Evolutionary conservation across 92 coral and sea anemone genomes (phyloP), one percentile per base, ranked within the genome.

Genomic region (Epizoanthus fatuus): DNA sequence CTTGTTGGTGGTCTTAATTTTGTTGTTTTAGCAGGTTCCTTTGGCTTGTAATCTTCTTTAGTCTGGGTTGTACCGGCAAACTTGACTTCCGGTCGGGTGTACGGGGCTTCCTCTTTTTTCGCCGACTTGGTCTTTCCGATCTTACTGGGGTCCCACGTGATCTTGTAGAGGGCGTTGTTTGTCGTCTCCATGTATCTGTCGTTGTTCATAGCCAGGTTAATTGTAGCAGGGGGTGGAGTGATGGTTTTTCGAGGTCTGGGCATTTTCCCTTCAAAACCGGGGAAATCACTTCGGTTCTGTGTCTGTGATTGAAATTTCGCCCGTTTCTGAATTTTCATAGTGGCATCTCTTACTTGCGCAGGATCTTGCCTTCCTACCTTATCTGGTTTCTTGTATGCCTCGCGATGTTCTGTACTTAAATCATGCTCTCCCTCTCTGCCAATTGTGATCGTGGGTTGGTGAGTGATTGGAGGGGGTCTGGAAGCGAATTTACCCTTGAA

Each of bases 261-360:
- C 92, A 96, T 93, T 79, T 80, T 87, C 74, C 94, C 98, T 75
- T 85, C 93, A 77, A 89, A 97, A 60, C 98, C 94, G 44, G 99
- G 99, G 37, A 93, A 97, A 83, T 97, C 99, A 63, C 98, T 97
- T 87, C 76, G 94, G 73, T 93, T 93, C 70, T 97, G 99, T 15
- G 99, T 97, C 39, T 95, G 91, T 20, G 91, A 86, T 52, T 93
- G 96, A 73, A 97, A 97, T 81, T 93, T 97, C 0, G 96, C 93
- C 14, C 99, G 95, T 60, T 85, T 88, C 44, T 90, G 79, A 4
- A 92, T 81, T 80, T 88, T 93, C 22, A 97, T 55, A 7, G 84
- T 76, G 6, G 99, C 86, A 62, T 93, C 89, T 37, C 85, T 89
- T 4, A 58, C 80, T 86, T 85, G 85, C 7, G 80, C 83, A 47